Percentiles rank a stretch among this genome's conserved stretches.
These are phyloP conservation scores for Hemibagrus guttatus DNA, from an alignment of 2,797 vertebrate genomes.

Conservation along the genomic window DNA sequence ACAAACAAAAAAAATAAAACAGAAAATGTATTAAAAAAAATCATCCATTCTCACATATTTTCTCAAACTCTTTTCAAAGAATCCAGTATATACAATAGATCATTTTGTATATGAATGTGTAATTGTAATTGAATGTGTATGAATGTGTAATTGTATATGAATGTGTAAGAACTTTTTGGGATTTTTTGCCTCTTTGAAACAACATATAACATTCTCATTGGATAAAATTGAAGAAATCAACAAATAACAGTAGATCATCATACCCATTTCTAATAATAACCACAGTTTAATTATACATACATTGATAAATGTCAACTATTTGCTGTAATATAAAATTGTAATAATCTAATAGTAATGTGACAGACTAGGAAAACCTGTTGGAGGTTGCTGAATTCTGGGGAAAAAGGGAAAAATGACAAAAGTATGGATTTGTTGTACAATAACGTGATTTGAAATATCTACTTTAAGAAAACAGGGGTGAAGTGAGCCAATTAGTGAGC, in stretches of 20 bases:
- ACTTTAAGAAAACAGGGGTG: background rate
- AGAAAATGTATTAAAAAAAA: no score
- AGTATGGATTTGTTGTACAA: no score
- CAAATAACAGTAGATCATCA: background rate
- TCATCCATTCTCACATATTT: background rate
- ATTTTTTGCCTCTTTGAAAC: no score
- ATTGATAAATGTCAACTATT: background rate
- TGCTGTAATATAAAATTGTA: background rate
- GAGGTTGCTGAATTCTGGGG: background rate
- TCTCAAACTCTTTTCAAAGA: background rate
- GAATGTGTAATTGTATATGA: background rate
- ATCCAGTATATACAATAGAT: background rate
- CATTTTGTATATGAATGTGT: no score
- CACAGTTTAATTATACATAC: background rate
- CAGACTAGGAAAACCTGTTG: background rate
- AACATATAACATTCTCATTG: background rate
- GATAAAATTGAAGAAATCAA: background rate
- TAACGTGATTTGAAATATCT: background rate
- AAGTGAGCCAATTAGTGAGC: background rate
- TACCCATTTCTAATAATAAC: background rate
- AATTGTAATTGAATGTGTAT: no score
- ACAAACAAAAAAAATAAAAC: no score
- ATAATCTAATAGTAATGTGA: background rate
- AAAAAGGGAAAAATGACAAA: background rate
- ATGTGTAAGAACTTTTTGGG: background rate